Evolutionary conservation across 2,113 vertebrate genomes (phyloP), one percentile per base, ranked within the genome.

Genomic region (Pelvicachromis taeniatus): DNA sequence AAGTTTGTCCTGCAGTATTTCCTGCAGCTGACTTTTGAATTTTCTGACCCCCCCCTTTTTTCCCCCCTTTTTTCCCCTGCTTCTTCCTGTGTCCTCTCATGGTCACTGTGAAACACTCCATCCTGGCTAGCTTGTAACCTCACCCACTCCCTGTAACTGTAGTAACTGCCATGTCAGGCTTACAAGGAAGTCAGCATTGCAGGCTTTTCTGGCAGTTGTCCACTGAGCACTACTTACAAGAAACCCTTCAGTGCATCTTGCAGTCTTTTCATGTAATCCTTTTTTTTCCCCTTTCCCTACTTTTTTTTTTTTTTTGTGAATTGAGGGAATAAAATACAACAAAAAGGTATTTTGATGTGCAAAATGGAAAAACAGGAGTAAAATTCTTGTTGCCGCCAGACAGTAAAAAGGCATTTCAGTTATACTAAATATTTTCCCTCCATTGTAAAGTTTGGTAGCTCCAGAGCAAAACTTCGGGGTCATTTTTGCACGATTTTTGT

Each of bases 101-200:
- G 92, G 92, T 88, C 83, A 86, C 83, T 89, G 83, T 82, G 77
- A 93, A 93, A 89, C 87, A 65, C 79, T 88, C 85, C 84, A 92
- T 94, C 87, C 86, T 85, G 91, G 84, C 82, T 53, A 85, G 87
- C 89, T 63, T 90, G 93, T 95, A 94, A 94, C 88, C 91, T 92
- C 94, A 95, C 86, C 93, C 92, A 85, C 90, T 79, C 53, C 16
- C 84, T 94, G 94, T 94, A 94, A 93, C 94, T 86, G 85, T 87
- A 94, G 94, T 88, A 94, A 94, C 93, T 94, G 93, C 88, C 89
- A 90, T 92, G 92, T 92, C 92, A 94, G 92, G 91, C 88, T 84
- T 88, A 89, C 84, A 83, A 89, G 83, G 89, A 94, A 92, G 92
- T 91, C 88, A 82, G 90, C 91, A 84, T 88, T 91, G 90, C 92